Conservation (phyloP, 53 echinoderm and acorn worm genomes). For the Echinarachnius parma region DNA sequence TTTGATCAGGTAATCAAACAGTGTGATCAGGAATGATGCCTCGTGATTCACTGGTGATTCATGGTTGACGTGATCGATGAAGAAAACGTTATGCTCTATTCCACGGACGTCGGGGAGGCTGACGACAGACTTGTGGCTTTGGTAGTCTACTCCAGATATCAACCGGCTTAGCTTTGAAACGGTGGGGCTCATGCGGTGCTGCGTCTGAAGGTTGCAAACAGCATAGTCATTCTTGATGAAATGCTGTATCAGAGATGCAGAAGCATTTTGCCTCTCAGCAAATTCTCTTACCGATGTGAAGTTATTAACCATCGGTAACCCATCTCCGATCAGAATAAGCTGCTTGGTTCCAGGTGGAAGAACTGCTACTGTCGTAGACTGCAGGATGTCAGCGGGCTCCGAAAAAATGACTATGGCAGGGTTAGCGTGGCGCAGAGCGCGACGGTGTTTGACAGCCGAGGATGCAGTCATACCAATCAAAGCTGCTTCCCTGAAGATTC, state of each 20-base stretch:
- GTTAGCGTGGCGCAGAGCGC: conserved; percentile 46
- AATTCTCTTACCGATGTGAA: conserved; percentile 58
- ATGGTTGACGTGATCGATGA: conserved; percentile 48
- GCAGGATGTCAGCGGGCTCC: conserved; percentile 87
- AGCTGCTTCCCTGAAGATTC: conserved; percentile 33
- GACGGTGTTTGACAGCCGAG: conserved; percentile 70
- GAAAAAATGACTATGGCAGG: conserved; percentile 73
- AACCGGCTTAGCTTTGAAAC: conserved; percentile 64
- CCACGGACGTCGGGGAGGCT: conserved; percentile 28
- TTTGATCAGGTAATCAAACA: conserved; percentile 48
- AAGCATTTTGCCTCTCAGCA: conserved; percentile 54
- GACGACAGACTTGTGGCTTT: too few species aligned
- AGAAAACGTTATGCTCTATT: conserved; percentile 44
- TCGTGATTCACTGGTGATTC: conserved; percentile 51
- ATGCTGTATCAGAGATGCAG: conserved; percentile 75
- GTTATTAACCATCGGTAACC: conserved; percentile 56
- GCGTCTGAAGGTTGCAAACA: conserved; percentile 51
- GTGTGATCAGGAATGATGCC: conserved; percentile 32
- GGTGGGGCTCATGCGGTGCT: conserved; percentile 82
- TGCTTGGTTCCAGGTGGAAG: conserved; percentile 63
- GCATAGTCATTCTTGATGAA: conserved; percentile 64
- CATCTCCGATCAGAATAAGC: conserved; percentile 87
- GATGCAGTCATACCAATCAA: conserved; percentile 88
- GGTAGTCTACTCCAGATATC: too few species aligned
- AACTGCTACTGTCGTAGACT: conserved; percentile 72